Base-by-base conservation (phyloP, 2,113 vertebrate species). In the Spea multiplicata region DNA sequence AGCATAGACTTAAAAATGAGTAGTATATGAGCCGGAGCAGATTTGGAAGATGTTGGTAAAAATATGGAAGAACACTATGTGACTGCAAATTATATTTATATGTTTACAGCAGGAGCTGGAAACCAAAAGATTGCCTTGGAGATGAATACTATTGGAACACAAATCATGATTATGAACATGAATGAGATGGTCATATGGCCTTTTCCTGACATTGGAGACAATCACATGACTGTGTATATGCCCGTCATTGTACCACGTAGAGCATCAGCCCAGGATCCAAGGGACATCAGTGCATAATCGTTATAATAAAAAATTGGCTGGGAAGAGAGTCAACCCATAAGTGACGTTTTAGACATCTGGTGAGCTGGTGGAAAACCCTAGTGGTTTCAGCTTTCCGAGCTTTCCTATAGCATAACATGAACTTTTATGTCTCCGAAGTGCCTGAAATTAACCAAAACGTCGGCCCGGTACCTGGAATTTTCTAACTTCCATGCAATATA, bases 161-260 rank as follows among this genome's bases (percentile, higher is more conserved):
- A 52, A 52, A 52, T 5, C 49, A n/a, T n/a, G n/a, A n/a, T n/a
- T n/a, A n/a, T n/a, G n/a, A n/a, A n/a, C 8, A 76, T 99, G 93
- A 79, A 99, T 77, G 68, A 99, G 94, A 86, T 95, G 89, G 83
- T 99, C 95, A 0, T 98, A 99, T 0, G 88, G 88, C 7, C 99
- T 89, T 7, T 83, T 86, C 59, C 81, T 81, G 0, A 84, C 85
- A 0, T 83, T 73, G n/a, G 92, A 93, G 83, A 98, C 86, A 0
- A 90, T 66, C 0, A 99, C 84, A 0, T 92, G 66, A 88, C 71
- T 12, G 95, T 91, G 85, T 95, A 86, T 83, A 99, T 95, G 85
- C 85, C 88, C 12, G 88, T 94, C 94, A 99, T 94, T 89, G 93
- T 96, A 59, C 90, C 97, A 6, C 85, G 89, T 84, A 98, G 92